Evolutionary conservation across 2,888 invertebrate genomes (phyloP).

Genomic region (Caenorhabditis sp.): DNA sequence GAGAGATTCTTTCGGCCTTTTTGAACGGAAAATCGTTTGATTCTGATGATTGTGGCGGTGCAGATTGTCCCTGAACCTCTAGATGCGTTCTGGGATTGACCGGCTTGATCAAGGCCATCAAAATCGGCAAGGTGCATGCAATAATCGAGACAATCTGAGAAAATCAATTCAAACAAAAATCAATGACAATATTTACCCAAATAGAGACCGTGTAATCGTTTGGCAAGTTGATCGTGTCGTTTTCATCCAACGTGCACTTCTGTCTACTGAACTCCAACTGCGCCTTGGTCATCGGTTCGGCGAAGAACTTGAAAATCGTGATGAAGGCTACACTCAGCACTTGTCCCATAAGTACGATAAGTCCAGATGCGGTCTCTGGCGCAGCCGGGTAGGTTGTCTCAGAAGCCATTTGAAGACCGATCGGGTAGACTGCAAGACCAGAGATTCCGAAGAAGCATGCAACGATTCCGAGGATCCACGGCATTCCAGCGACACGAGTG

Average conservation of each 20-base stretch:
- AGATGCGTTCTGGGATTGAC: neutral
- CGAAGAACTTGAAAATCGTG: slow-evolving; percentile 1
- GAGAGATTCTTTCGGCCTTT: too few relatives aligned
- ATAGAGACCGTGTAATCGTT: slow-evolving; percentile 10
- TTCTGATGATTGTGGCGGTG: too few relatives aligned
- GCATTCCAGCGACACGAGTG: neutral
- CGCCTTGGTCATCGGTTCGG: neutral
- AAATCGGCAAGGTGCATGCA: neutral
- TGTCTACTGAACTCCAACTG: neutral
- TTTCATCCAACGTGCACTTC: neutral
- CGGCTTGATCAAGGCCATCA: neutral
- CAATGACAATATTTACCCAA: slow-evolving; percentile 6
- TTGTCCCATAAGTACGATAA: slow-evolving; percentile 37
- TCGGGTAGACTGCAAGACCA: slow-evolving; percentile 50
- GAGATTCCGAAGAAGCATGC: slow-evolving; percentile 11
- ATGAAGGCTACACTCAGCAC: slow-evolving; percentile 16
- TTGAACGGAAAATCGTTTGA: too few relatives aligned
- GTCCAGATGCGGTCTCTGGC: slow-evolving; percentile 24
- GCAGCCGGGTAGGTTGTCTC: slow-evolving; percentile 32
- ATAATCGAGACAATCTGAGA: slow-evolving; percentile 18
- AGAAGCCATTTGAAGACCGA: slow-evolving; percentile 40
- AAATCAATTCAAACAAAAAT: neutral
- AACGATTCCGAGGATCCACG: neutral
- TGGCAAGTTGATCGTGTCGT: slow-evolving; percentile 24
- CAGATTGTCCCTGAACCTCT: neutral